Conservation (phyloP, 2,888 invertebrate genomes). For the Sialis lutaria region DNA sequence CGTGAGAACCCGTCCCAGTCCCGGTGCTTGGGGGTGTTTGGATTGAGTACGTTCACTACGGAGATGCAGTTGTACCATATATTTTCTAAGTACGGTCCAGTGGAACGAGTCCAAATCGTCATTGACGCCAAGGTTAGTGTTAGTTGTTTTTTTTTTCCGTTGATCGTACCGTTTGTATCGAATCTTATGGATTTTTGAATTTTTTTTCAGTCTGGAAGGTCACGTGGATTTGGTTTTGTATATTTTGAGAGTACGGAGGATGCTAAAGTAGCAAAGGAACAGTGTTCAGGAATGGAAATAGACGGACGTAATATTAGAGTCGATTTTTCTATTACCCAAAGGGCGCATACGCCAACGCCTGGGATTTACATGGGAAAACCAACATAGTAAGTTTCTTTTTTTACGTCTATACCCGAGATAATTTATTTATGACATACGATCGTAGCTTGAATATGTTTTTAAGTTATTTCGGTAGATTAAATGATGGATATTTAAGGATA, state of each 20-base stretch:
- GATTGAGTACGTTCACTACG: constrained; percentile 80
- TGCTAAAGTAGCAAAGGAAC: constrained; percentile 85
- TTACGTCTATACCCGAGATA: neutral
- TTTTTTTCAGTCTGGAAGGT: constrained; percentile 64
- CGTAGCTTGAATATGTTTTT: neutral
- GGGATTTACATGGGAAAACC: constrained; percentile 95
- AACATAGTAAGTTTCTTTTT: constrained; percentile 43
- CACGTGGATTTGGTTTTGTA: constrained; percentile 92
- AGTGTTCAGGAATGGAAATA: constrained; percentile 86
- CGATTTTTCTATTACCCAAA: constrained; percentile 88
- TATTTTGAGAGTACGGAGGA: constrained; percentile 80
- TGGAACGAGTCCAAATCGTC: constrained; percentile 86
- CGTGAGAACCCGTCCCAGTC: constrained; percentile 77
- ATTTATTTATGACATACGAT: neutral
- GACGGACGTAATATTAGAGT: constrained; percentile 87
- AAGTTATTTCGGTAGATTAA: neutral
- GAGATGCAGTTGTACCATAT: constrained; percentile 84
- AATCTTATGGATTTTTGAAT: constrained; percentile 10
- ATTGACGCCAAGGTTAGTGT: constrained; percentile 76
- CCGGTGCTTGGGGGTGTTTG: constrained; percentile 88
- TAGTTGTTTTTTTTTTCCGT: constrained; percentile 5
- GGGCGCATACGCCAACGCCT: constrained; percentile 94
- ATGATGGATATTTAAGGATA: neutral
- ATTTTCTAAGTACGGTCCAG: constrained; percentile 80
- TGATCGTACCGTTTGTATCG: constrained; percentile 9